Base-by-base conservation (phyloP, 2,888 invertebrate genomes). In the Antheraea assamensis region DNA sequence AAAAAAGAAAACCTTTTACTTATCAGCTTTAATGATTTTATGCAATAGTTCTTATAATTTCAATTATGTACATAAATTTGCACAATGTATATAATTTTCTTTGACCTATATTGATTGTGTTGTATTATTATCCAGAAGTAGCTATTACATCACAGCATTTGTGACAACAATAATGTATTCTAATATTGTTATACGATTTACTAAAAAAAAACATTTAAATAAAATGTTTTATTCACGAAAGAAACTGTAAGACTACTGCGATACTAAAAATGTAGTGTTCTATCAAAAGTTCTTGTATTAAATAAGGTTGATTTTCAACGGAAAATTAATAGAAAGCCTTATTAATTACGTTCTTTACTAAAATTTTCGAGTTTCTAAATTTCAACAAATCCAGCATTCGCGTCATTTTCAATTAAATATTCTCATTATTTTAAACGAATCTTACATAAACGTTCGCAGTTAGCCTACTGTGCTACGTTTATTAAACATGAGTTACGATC, bases 151-250 rank as follows among this genome's bases (percentile, higher is more conserved):
- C 68, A 35, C 35, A 35, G 68, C 0, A 35, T n/a, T 68, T 68
- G 13, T 68, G n/a, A 68, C 21, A 68, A 68, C 31, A 68, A 68
- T 66, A 66, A 61, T 24, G 27, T 61, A 61, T 58, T 58, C 24
- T 58, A 24, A 58, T n/a, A n/a, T 68, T 24, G n/a, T 13, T 31
- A 35, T 10, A 35, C 2, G 35, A 68, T 68, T n/a, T 35, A 68
- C n/a, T 35, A 35, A 35, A 68, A 68, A 35, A 68, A 35, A n/a
- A 7, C 35, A 68, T 68, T 68, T 35, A 35, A 68, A 35, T 31
- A 35, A 35, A 68, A 68, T 68, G 68, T 35, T 68, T 68, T 68
- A 68, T 68, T 68, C 35, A 68, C 35, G 21, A 68, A n/a, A 35
- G 35, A 68, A 68, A 68, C 68, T 68, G n/a, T 21, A 68, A 10